Evolutionary conservation across 2,113 vertebrate genomes (phyloP).

Genomic region (Himantopus leucocephalus): DNA sequence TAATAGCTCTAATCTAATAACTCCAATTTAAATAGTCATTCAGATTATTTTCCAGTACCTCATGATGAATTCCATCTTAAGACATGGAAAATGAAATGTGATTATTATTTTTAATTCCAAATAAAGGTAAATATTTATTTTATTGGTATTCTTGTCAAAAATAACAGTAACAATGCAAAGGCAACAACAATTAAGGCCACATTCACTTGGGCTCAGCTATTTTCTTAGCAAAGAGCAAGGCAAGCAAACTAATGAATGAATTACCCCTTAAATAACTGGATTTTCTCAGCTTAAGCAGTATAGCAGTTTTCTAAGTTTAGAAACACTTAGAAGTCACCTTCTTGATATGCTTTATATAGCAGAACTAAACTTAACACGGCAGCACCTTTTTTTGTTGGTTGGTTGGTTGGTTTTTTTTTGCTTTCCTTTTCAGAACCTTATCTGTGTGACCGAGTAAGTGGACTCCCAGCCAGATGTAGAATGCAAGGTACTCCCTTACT

Average conservation of each 20-base stretch:
- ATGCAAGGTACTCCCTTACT: neutral
- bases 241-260: constrained; percentile 2
- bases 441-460: neutral
- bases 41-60: neutral
- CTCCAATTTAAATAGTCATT: neutral
- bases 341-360: neutral
- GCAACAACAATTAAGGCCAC: neutral
- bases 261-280: neutral
- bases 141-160: neutral
- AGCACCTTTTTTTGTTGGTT: neutral
- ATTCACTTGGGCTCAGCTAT: neutral
- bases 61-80: neutral
- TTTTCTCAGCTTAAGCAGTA: neutral
- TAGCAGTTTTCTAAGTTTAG: neutral
- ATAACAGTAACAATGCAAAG: neutral
- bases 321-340: constrained; percentile 8
- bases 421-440: neutral
- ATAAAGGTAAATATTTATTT: neutral
- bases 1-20: neutral
- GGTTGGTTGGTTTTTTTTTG: neutral
- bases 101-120: neutral
- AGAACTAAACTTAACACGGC: neutral
- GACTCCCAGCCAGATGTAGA: neutral
- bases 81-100: neutral
- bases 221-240: neutral